Evolutionary conservation across 2,113 vertebrate species (phyloP).

Genomic region (Solenodon paradoxus): DNA sequence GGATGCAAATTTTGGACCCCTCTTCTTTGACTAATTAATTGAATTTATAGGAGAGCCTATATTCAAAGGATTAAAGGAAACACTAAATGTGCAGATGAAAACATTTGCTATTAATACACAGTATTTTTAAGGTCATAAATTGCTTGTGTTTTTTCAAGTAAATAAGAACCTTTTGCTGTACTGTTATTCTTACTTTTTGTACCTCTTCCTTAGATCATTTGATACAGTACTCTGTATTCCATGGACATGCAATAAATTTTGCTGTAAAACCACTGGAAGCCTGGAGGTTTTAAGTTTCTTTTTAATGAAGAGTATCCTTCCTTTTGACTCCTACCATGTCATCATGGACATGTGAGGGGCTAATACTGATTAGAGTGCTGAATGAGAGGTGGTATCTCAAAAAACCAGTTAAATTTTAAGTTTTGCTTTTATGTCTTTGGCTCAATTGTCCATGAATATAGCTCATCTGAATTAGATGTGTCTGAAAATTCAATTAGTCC

Average conservation of each 20-base stretch:
- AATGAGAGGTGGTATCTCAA: slow-evolving; percentile 9
- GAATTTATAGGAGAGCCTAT: slow-evolving; percentile 44
- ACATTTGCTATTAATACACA: not conserved
- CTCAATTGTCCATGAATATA: slow-evolving; percentile 42
- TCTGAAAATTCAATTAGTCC: slow-evolving; percentile 72
- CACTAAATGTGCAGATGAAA: slow-evolving; percentile 35
- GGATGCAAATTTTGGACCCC: not conserved
- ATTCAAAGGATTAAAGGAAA: slow-evolving; percentile 22
- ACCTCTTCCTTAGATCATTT: slow-evolving; percentile 1
- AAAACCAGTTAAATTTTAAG: slow-evolving; percentile 44
- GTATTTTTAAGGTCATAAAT: slow-evolving; percentile 37
- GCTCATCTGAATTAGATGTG: slow-evolving; percentile 66
- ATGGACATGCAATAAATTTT: slow-evolving; percentile 31
- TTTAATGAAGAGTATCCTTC: slow-evolving; percentile 9
- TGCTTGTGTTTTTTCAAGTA: slow-evolving; percentile 5
- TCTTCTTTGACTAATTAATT: slow-evolving; percentile 43
- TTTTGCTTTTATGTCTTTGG: slow-evolving; percentile 55
- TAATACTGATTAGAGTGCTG: not conserved
- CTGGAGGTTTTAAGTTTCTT: slow-evolving; percentile 37
- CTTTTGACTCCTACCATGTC: not conserved
- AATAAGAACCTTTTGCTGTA: not conserved
- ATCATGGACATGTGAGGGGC: not conserved
- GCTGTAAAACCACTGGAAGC: not conserved
- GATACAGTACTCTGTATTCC: slow-evolving; percentile 36
- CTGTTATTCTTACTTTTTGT: slow-evolving; percentile 21